Evolutionary conservation across 2,888 invertebrate species (phyloP).

Genomic region (Tiliacea aurago): DNA sequence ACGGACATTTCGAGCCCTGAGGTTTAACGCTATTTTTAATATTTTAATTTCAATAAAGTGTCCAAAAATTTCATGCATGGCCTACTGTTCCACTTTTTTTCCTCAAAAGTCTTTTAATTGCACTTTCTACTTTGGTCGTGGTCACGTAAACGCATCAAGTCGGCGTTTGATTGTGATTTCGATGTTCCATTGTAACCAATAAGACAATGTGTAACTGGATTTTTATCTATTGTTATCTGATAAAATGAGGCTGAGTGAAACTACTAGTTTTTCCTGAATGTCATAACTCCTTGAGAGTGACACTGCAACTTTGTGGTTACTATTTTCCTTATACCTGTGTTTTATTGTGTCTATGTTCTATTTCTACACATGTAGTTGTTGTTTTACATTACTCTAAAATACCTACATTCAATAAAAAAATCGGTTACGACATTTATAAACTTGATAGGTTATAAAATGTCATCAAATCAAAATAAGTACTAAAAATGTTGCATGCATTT

Average conservation of each 20-base stretch:
- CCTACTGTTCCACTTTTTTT: constrained; percentile 72
- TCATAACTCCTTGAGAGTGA: constrained; percentile 35
- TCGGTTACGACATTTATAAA: neutral
- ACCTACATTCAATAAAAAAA: neutral
- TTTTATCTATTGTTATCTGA: constrained; percentile 70
- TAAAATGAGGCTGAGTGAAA: constrained; percentile 52
- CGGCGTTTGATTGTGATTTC: constrained; percentile 41
- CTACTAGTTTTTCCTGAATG: constrained; percentile 35
- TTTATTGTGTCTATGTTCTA: neutral
- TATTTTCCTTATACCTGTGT: constrained; percentile 34
- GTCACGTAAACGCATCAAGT: constrained; percentile 57
- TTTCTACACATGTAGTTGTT: neutral
- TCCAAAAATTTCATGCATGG: constrained; percentile 64
- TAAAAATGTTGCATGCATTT: neutral
- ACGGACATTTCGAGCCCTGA: constrained; percentile 47
- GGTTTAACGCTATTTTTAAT: constrained; percentile 25
- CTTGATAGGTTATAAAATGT: neutral
- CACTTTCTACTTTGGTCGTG: constrained; percentile 70
- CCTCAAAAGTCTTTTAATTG: constrained; percentile 53
- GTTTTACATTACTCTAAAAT: neutral
- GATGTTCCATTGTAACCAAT: constrained; percentile 30
- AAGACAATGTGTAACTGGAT: constrained; percentile 37
- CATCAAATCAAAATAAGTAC: neutral
- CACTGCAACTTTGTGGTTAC: constrained; percentile 15
- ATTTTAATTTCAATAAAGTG: constrained; percentile 30